These are phyloP conservation scores for Diacarnus erythraeanus DNA, from an alignment of 37 sponge, comb jelly and placozoan species.

Conservation along the genomic window DNA sequence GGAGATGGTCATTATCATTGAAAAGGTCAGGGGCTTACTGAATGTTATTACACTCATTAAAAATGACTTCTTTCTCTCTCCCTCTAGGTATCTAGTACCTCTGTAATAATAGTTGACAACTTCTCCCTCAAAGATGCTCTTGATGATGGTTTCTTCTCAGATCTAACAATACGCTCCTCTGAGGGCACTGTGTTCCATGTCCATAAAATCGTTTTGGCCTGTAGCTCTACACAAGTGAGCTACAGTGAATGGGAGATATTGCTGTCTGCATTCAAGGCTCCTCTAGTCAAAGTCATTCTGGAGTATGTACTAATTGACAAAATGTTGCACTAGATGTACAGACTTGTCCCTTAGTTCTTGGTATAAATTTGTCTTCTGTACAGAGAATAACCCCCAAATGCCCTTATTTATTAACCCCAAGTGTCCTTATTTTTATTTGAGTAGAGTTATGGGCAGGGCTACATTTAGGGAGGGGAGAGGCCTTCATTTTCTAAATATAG, in stretches of 20 bases:
- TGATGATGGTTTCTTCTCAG: constrained; percentile 58
- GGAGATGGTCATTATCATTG: constrained; percentile 11
- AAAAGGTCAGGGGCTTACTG: constrained; percentile 16
- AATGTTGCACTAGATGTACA: background rate
- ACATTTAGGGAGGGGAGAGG: no score
- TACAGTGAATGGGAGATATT: constrained; percentile 55
- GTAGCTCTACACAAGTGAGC: constrained; percentile 13
- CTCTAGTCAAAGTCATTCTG: constrained; percentile 15
- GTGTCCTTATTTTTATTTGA: no score
- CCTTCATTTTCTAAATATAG: no score
- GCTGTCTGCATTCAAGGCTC: constrained; percentile 4
- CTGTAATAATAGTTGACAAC: background rate
- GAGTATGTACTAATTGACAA: constrained; percentile 17
- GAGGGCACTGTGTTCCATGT: constrained; percentile 33
- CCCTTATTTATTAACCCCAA: no score
- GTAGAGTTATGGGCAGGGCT: no score
- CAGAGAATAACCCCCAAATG: no score
- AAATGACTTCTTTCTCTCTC: background rate
- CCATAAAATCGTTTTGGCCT: constrained; percentile 32
- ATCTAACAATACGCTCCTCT: constrained; percentile 23
- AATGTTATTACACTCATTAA: background rate
- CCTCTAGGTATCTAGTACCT: background rate
- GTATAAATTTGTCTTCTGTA: background rate
- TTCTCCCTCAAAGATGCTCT: constrained; percentile 55
- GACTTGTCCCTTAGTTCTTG: background rate